These are phyloP conservation scores for Lepus americanus DNA, from an alignment of 2,113 vertebrate genomes.

Conservation along the genomic window DNA sequence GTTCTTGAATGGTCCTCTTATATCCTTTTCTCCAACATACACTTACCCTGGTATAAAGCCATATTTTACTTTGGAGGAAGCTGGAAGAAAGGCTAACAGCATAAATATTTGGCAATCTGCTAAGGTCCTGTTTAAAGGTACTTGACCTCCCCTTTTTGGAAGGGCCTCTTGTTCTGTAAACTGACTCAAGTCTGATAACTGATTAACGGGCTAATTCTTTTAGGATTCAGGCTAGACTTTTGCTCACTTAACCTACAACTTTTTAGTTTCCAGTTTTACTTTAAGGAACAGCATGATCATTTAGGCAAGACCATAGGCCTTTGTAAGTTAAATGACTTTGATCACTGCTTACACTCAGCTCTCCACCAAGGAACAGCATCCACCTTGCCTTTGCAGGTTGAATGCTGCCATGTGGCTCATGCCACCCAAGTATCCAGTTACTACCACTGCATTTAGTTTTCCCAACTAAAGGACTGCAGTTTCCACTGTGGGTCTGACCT, in stretches of 20 bases:
- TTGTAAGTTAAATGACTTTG: not conserved
- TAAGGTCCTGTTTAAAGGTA: not conserved
- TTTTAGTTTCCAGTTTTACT: not conserved
- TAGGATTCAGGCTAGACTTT: not conserved
- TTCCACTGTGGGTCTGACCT: not conserved
- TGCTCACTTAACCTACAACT: not conserved
- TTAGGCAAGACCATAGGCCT: not conserved
- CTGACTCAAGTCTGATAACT: not conserved
- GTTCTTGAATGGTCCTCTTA: not conserved
- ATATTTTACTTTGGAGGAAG: not conserved
- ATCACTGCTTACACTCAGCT: not conserved
- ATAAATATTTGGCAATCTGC: not conserved
- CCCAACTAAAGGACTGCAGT: not conserved
- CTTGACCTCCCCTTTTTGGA: not conserved
- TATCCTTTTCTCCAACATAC: not conserved
- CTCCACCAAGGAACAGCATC: accelerated
- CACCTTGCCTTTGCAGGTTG: not conserved
- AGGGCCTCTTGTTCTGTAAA: not conserved
- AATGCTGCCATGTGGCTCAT: not conserved
- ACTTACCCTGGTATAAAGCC: not conserved
- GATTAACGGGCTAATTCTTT: not conserved
- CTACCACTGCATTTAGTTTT: not conserved
- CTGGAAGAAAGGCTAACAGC: not conserved
- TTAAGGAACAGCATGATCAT: not conserved
- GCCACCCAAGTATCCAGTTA: too few species aligned